These are phyloP conservation scores for Riparia riparia DNA, from an alignment of 2,113 vertebrate species.

Conservation along the genomic window DNA sequence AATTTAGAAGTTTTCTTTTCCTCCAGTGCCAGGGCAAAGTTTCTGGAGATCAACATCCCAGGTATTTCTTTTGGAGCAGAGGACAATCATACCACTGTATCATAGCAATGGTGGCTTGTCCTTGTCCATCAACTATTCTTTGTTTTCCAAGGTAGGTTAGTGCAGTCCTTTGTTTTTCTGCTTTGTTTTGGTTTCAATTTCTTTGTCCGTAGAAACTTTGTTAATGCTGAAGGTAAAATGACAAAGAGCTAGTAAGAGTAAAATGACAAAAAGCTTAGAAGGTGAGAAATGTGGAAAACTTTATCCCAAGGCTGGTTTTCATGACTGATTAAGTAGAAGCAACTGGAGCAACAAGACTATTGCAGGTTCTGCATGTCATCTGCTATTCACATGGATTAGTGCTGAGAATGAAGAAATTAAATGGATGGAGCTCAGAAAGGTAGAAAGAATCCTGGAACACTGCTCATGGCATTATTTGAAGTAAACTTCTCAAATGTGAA, in stretches of 20 bases:
- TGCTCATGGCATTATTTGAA: neutral
- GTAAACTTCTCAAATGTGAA: neutral
- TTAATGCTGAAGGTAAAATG: neutral
- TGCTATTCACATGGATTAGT: neutral
- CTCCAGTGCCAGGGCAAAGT: neutral
- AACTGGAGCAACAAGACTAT: constrained; percentile 22
- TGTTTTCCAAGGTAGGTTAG: neutral
- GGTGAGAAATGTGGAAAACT: constrained; percentile 7
- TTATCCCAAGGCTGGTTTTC: neutral
- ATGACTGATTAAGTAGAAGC: constrained; percentile 15
- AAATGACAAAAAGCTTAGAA: neutral
- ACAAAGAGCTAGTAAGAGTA: neutral
- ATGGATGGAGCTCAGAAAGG: neutral
- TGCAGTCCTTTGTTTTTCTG: neutral
- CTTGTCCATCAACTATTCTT: neutral
- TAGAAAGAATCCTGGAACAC: neutral
- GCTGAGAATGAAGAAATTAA: constrained; percentile 12
- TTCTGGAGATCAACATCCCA: neutral
- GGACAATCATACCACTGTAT: neutral
- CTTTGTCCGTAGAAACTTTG: neutral
- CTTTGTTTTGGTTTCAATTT: neutral
- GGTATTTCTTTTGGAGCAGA: neutral
- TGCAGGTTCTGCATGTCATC: neutral
- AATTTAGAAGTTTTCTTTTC: neutral
- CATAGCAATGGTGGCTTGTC: neutral